Conservation (phyloP, 2,888 invertebrate genomes). For the Eurytoma californica region DNA sequence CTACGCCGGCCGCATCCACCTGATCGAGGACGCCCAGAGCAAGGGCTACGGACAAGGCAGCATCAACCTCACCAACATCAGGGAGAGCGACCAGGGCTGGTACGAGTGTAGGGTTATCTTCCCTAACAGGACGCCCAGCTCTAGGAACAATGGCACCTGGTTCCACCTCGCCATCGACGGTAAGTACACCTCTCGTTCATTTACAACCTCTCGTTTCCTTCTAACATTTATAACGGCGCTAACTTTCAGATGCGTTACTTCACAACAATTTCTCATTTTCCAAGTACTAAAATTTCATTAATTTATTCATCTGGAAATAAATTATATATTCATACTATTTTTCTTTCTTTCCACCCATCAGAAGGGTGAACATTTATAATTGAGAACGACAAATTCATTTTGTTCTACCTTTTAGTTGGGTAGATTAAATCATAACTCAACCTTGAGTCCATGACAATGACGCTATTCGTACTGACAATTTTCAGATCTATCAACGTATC, state of each 20-base stretch:
- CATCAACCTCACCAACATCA: slow-evolving; percentile 90
- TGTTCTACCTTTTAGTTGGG: no score
- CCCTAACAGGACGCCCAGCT: slow-evolving; percentile 90
- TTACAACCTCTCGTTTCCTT: no score
- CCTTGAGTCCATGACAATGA: slow-evolving; percentile 5
- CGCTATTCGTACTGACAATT: slow-evolving; percentile 6
- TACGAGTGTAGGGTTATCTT: slow-evolving; percentile 93
- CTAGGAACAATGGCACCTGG: slow-evolving; percentile 92
- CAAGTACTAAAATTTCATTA: background rate
- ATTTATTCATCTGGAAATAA: no score
- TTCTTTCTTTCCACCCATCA: no score
- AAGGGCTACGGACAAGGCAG: slow-evolving; percentile 82
- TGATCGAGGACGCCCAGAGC: slow-evolving; percentile 79
- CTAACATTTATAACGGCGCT: slow-evolving; percentile 6
- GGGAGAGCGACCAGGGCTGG: slow-evolving; percentile 93
- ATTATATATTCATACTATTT: no score
- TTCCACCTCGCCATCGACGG: slow-evolving; percentile 92
- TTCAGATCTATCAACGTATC: slow-evolving; percentile 39
- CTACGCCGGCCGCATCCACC: slow-evolving; percentile 84
- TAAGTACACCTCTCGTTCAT: slow-evolving; percentile 71
- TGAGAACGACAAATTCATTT: no score
- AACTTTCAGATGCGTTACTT: slow-evolving; percentile 9
- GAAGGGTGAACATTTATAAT: no score
- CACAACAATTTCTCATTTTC: background rate
- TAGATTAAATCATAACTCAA: background rate